Evolutionary conservation across 2,888 invertebrate species (phyloP), one percentile per base, ranked within the genome.

Genomic region (Prosapia bicincta): DNA sequence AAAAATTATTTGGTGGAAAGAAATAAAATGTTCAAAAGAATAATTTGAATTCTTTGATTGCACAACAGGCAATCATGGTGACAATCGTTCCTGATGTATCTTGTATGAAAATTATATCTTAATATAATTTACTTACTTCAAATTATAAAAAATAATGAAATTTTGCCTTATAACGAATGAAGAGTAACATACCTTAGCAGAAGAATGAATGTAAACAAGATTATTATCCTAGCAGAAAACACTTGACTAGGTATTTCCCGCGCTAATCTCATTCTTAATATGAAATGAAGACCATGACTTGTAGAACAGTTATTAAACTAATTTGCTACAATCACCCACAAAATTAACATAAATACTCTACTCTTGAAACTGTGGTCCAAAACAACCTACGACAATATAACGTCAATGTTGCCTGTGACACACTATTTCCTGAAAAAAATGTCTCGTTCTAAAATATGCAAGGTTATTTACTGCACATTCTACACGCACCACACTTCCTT

Each of bases 191-290:
- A 70, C 43, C 38, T 30, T 23, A 66, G 24, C 15, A 71, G 54
- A 28, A 28, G 66, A 23, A n/a, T 20, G 30, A 20, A 26, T 28
- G 30, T 30, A 69, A 26, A 30, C 30, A 23, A 69, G 30, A 69
- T n/a, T n/a, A n/a, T n/a, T 66, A 25, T 28, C 30, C 72, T 72
- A 72, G 72, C 66, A 72, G 72, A 72, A 72, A 72, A 66, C 72
- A 69, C 69, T 26, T 26, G 13, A 67, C 67, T 9, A 23, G 43
- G 23, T 70, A 72, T 72, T 72, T 72, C 72, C 72, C 72, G 72
- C 72, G 72, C 72, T 72, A 24, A 72, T 66, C 72, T 72, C 30
- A 66, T 43, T 54, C 20, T 54, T 54, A 20, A 54, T 54, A 54
- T 54, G n/a, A 54, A 20, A 54, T 54, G n/a, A 54, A 20, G 20